phyloP scores from a whole-genome alignment of 2,797 vertebrate genomes.

The Aulostomus chinensis region DNA sequence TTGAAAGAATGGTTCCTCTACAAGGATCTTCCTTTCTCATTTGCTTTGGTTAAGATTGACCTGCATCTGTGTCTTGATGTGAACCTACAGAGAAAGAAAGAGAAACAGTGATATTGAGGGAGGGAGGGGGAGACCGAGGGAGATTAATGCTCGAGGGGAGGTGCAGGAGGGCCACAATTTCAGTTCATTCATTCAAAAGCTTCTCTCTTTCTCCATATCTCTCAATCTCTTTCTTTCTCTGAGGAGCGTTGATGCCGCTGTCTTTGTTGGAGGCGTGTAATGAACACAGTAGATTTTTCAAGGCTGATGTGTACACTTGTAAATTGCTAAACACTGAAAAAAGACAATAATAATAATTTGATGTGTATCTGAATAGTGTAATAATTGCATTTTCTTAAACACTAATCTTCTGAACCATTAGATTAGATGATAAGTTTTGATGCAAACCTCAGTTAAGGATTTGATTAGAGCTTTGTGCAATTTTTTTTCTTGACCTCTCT shows the following conservation, averaged over 20 bases:
- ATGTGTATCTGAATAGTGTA: conserved; percentile 49
- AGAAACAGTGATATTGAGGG: conserved; percentile 76
- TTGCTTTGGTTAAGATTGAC: conserved; percentile 75
- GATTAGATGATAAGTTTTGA: conserved; percentile 20
- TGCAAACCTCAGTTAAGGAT: conserved; percentile 33
- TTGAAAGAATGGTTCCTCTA: conserved; percentile 78
- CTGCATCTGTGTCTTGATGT: conserved; percentile 81
- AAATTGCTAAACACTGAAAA: conserved; percentile 48
- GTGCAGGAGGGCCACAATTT: conserved; percentile 68
- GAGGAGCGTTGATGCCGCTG: conserved; percentile 67
- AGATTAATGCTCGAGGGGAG: conserved; percentile 54
- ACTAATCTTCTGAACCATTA: conserved; percentile 40
- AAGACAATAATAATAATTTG: conserved; percentile 31
- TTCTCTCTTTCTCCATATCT: conserved; percentile 86
- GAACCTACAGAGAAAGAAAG: conserved; percentile 87
- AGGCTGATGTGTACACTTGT: conserved; percentile 68
- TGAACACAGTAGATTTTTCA: conserved; percentile 56
- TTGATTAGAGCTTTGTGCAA: conserved; percentile 27
- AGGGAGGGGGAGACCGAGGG: conserved; percentile 56
- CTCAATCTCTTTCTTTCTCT: conserved; percentile 84
- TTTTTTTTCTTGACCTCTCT: conserved; percentile 11
- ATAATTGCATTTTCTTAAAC: conserved; percentile 47
- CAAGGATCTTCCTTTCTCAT: conserved; percentile 72
- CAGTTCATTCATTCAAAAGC: conserved; percentile 55
- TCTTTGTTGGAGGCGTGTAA: conserved; percentile 53